Conservation (phyloP, 92 coral and sea anemone genomes). For the Epizoanthus rinbou region DNA sequence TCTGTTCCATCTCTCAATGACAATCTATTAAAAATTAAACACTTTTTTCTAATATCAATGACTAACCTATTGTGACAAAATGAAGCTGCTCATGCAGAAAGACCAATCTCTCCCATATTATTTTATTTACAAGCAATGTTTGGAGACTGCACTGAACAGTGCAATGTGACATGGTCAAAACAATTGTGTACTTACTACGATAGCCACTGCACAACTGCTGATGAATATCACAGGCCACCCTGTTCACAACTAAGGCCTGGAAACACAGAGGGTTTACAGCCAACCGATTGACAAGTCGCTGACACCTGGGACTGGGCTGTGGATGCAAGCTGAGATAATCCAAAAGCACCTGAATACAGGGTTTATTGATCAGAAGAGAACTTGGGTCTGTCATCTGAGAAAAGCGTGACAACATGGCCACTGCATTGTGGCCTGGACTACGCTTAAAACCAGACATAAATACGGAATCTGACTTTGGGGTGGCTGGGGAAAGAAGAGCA, state of each 20-base stretch:
- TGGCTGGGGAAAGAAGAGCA: not conserved
- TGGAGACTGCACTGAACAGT: not conserved
- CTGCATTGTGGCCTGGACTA: slow-evolving; percentile 70
- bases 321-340: slow-evolving; percentile 62
- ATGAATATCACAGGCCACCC: slow-evolving; percentile 77
- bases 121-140: no score
- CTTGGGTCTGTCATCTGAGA: slow-evolving; percentile 86
- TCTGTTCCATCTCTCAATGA: no score
- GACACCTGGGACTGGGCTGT: slow-evolving; percentile 84
- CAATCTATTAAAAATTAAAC: no score
- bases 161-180: not conserved
- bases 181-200: slow-evolving; percentile 26
- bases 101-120: no score
- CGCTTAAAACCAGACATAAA: slow-evolving; percentile 41
- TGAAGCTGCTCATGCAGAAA: no score
- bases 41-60: no score
- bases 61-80: no score
- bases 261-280: slow-evolving; percentile 73
- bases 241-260: slow-evolving; percentile 66
- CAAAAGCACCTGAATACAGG: slow-evolving; percentile 76
- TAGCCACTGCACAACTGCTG: slow-evolving; percentile 75
- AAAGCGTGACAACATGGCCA: slow-evolving; percentile 78
- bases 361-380: slow-evolving; percentile 61
- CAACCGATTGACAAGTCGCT: slow-evolving; percentile 69
- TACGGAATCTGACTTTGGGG: slow-evolving; percentile 31